Base-by-base conservation (phyloP, 2,113 vertebrate species). In the Rhegmatorhina hoffmannsi region DNA sequence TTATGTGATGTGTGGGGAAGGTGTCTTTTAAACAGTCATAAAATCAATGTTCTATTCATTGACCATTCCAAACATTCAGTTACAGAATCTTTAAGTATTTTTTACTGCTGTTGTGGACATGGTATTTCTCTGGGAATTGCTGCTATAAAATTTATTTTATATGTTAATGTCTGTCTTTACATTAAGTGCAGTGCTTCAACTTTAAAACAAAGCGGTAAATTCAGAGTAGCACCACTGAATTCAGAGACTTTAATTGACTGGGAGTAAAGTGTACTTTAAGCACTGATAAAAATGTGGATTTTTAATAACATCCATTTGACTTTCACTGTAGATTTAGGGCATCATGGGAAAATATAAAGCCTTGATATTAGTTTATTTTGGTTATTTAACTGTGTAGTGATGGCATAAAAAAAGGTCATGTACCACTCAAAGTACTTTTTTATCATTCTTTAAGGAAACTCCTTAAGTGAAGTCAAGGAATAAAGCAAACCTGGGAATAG, bases 11-110 rank as follows among this genome's bases (percentile, higher is more conserved):
- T 34, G 31, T 85, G 68, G 73, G 73, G 89, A 81, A 84, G 72
- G 33, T 89, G 58, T 94, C 60, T 75, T 91, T 96, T 76, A 93
- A 83, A 86, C 18, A 91, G 63, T 77, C 70, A 80, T 70, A 80
- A 89, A 77, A 70, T 47, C 90, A 77, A 15, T 74, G 47, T 83
- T 83, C 67, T 80, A 33, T 47, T 85, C 63, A 74, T 59, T 85
- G 23, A 44, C 55, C 38, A 52, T 90, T 83, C 29, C 43, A 70
- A 86, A 84, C 20, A 93, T 92, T 77, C 58, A 62, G 43, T 55
- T 77, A 74, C 29, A 88, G 85, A 94, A 88, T 90, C 62, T 83
- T 49, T 88, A 74, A 87, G 44, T 73, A 46, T 89, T 73, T 85
- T 94, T 94, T 83, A 85, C 58, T 92, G 52, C 67, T 85, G 18